Conservation (phyloP, 2,113 vertebrate species). For the Macaca mulatta region DNA sequence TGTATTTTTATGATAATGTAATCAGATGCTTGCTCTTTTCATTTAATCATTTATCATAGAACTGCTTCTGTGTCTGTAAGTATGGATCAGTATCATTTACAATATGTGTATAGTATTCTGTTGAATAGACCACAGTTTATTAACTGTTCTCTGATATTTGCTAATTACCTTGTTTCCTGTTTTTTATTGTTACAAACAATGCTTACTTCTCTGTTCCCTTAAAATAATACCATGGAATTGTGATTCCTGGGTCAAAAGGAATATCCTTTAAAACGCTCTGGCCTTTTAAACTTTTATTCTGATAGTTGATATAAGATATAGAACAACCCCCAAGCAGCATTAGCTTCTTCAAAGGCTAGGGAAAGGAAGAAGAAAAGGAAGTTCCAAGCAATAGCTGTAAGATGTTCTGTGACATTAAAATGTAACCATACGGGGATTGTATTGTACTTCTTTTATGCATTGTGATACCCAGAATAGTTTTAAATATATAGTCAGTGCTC, state of each 20-base stretch:
- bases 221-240: not conserved
- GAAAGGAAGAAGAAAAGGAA: not conserved
- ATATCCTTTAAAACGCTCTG: slow-evolving; percentile 23
- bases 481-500: not conserved
- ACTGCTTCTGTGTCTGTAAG: not conserved
- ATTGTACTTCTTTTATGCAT: not conserved
- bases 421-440: not conserved
- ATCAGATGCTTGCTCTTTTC: not conserved
- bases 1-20: not conserved
- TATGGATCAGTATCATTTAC: not conserved
- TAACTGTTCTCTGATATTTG: not conserved
- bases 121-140: not conserved
- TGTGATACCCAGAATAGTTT: not conserved
- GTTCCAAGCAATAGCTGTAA: not conserved
- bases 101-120: not conserved
- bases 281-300: not conserved
- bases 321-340: not conserved
- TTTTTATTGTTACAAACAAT: not conserved
- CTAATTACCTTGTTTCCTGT: not conserved
- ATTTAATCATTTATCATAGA: not conserved
- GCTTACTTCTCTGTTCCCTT: not conserved
- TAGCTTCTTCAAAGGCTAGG: not conserved
- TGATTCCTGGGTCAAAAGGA: not conserved
- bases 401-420: not conserved
- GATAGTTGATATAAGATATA: not conserved